Conservation (phyloP, 2,113 vertebrate species). For the Isichthys henryi region DNA sequence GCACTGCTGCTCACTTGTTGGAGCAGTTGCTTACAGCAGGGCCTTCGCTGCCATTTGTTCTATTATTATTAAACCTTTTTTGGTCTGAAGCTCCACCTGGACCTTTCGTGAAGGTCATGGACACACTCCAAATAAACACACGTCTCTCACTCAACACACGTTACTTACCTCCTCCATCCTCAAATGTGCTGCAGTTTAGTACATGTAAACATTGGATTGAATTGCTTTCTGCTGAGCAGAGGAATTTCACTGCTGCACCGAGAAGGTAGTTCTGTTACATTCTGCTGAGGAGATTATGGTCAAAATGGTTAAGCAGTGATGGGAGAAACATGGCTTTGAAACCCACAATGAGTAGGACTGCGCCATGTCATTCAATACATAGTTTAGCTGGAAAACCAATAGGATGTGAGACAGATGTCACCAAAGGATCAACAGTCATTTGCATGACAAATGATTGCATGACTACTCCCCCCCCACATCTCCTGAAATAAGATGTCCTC, state of each 20-base stretch:
- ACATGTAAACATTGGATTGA: neutral
- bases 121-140: neutral
- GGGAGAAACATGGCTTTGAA: neutral
- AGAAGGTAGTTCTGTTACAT: neutral
- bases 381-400: neutral
- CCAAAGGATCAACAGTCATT: neutral
- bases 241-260: neutral
- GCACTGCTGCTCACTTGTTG: neutral
- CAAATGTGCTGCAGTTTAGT: neutral
- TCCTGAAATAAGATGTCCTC: neutral
- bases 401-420: neutral
- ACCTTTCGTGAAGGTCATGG: neutral
- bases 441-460: neutral
- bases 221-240: neutral
- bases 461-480: neutral
- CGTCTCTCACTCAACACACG: neutral
- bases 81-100: neutral
- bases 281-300: neutral
- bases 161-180: neutral
- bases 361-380: neutral
- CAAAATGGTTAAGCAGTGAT: neutral
- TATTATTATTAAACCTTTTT: neutral
- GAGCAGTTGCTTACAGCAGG: neutral
- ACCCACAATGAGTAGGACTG: neutral
- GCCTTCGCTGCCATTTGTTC: neutral